Evolutionary conservation across 2,113 vertebrate genomes (phyloP).

Genomic region (Smithornis capensis): DNA sequence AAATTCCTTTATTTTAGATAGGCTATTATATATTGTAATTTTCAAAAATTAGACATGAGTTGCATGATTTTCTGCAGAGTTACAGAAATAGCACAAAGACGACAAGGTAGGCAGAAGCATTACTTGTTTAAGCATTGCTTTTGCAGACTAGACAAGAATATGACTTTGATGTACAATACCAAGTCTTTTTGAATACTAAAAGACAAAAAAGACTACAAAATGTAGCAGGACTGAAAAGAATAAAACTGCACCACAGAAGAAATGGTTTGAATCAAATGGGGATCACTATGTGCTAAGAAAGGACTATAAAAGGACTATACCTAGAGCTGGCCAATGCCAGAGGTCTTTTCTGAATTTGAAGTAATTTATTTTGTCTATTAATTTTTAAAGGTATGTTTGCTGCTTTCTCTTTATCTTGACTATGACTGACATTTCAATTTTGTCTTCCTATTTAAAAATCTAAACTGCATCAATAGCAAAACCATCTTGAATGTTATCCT

Average conservation of each 20-base stretch:
- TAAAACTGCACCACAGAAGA: neutral
- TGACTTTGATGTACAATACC: neutral
- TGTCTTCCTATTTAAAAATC: neutral
- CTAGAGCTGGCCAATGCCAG: neutral
- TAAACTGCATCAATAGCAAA: neutral
- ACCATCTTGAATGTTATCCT: neutral
- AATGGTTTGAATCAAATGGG: neutral
- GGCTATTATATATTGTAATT: neutral
- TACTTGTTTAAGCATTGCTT: neutral
- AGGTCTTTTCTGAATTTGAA: neutral
- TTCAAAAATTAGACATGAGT: neutral
- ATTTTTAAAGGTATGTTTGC: neutral
- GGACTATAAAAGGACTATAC: neutral
- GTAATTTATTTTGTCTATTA: neutral
- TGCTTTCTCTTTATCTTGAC: neutral
- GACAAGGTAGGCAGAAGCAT: neutral
- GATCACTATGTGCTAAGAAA: neutral
- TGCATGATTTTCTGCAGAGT: neutral
- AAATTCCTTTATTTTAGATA: neutral
- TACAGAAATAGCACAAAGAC: neutral
- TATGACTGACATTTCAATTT: neutral
- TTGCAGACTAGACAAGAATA: neutral
- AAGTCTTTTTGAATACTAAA: neutral
- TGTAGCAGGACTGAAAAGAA: neutral
- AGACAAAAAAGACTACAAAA: neutral